Base-by-base conservation (phyloP, 2,888 invertebrate species). In the Conchocele bisecta region DNA sequence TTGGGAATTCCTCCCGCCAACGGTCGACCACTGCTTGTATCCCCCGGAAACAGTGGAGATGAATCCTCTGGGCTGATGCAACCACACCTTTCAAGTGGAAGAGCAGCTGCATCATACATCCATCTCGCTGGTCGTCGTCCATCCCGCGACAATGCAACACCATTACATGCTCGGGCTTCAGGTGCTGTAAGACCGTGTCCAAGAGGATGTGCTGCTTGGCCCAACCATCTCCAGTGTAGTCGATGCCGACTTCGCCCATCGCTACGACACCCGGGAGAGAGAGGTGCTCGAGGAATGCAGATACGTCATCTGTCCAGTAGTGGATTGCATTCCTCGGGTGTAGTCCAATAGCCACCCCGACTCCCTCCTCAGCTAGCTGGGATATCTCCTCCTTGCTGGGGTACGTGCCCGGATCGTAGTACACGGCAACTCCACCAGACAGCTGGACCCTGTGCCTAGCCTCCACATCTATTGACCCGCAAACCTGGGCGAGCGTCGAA, bases 41-140 rank as follows among this genome's bases (percentile, higher is more conserved):
- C 3, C 51, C 51, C 11, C 22, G 31, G 51, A 51, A 51, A 29
- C 51, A 51, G 22, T 51, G 51, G 17, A 51, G 33, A 31, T 51
- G 51, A 5, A 51, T 51, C 3, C 31, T 11, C 17, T 5, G 13
- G 3, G 20, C 33, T 4, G 7, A 11, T 4, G 33, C 51, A 3
- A 51, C 2, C 11, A 15, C 9, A 2, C 2, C 17, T 26, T 4
- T 2, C 17, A 51, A 29, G 5, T 31, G 3, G 20, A 2, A 2
- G 3, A 3, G 5, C 5, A 51, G 51, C 7, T 33, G 31, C 15
- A 33, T n/a, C 13, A 33, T 33, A 15, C 33, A 31, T 35, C 35
- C 51, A 5, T 17, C 35, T 9, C 22, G 31, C 33, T 51, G 33
- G 3, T 29, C n/a, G 20, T 51, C 15, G 9, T 29, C 2, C n/a